These are phyloP conservation scores for Sesia apiformis DNA, from an alignment of 2,888 invertebrate genomes.

Conservation along the genomic window DNA sequence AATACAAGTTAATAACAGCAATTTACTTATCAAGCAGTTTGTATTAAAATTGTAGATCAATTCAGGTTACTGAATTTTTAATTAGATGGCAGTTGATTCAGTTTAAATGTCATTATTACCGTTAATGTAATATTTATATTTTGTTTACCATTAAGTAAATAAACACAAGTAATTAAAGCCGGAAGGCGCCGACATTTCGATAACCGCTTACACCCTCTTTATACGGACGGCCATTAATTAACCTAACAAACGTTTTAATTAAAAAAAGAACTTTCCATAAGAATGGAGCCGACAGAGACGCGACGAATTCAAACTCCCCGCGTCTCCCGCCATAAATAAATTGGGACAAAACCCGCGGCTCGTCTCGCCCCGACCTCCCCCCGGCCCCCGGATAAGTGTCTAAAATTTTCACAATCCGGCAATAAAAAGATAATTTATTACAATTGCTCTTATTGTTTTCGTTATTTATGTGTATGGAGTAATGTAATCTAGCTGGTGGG, in stretches of 20 bases:
- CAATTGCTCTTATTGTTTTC: constrained; percentile 75
- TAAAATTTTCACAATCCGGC: constrained; percentile 75
- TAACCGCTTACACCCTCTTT: not conserved
- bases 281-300: constrained; percentile 56
- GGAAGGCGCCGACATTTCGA: not conserved
- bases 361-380: constrained; percentile 68
- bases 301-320: constrained; percentile 57
- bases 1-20: no score
- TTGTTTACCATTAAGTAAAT: no score
- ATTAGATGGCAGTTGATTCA: no score
- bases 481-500: constrained; percentile 72
- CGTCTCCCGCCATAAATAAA: constrained; percentile 66
- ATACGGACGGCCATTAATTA: constrained; percentile 54
- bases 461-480: constrained; percentile 75
- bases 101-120: no score
- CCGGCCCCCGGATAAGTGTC: constrained; percentile 67
- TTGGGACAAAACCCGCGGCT: constrained; percentile 67
- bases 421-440: constrained; percentile 76
- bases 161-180: not conserved
- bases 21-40: no score
- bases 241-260: constrained; percentile 69
- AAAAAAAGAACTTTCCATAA: constrained; percentile 63
- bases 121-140: no score
- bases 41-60: no score
- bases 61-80: no score